Evolutionary conservation across 2,888 invertebrate genomes (phyloP), one percentile per base, ranked within the genome.

Genomic region (Xestia c-nigrum): DNA sequence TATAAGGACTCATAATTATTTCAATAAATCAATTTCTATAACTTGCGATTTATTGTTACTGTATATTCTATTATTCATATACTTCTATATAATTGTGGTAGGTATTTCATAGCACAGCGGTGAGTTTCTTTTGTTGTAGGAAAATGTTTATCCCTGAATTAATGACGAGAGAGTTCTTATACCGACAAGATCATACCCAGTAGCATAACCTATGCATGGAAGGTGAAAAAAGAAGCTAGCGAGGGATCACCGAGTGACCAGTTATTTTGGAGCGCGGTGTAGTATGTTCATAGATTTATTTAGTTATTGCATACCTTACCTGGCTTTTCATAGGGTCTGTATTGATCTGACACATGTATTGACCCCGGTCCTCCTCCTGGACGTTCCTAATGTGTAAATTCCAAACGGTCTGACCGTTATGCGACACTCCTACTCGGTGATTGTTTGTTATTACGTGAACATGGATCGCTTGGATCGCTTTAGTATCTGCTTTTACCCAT

Each of bases 251-350:
- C 9, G 50, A 6, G 50, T 52, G 50, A 50, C 19, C 6, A 89
- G 47, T 76, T 83, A 7, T 90, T 93, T 81, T 95, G 93, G 93
- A 94, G 64, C 31, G 92, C 93, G 0, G 94, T 93, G 83, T 95
- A 88, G 90, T 76, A 9, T 94, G 87, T 90, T 83, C 16, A 43
- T 69, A 61, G 52, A 52, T 68, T 68, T 66, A 64, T 64, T 78
- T 74, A 43, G 31, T 55, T 68, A 63, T 65, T 74, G 71, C 57
- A 72, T 87, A 90, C 90, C 84, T 95, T 96, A 99, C 98, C 98
- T 99, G 99, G 94, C 98, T 98, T 95, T 98, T 98, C 99, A 99
- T 99, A 0, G 99, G 99, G 95, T 99, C 98, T 38, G 99, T 99
- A 96, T 99, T 99, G 91, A 99, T 98, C 96, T 99, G 99, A 95